Conservation (phyloP, 2,797 vertebrate species). For the Gastrophryne carolinensis region DNA sequence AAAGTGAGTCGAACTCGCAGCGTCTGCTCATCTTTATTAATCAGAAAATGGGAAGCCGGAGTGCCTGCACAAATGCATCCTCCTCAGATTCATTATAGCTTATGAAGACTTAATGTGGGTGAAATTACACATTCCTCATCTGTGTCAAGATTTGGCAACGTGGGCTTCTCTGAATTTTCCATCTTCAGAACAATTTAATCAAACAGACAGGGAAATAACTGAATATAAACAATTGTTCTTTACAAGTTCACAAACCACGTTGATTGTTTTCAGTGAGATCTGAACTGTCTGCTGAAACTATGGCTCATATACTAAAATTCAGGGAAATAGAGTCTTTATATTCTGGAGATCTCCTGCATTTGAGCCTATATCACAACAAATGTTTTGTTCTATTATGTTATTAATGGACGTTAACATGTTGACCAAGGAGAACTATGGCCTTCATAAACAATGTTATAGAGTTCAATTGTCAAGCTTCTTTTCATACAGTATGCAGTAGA, state of each 20-base stretch:
- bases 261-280: slow-evolving; percentile 14
- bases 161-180: not conserved
- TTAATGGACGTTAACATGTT: too few relatives aligned
- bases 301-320: not conserved
- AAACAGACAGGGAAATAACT: slow-evolving; percentile 25
- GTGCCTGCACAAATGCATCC: not conserved
- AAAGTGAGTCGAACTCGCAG: not conserved
- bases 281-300: not conserved
- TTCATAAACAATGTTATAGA: too few relatives aligned
- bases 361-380: too few relatives aligned
- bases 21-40: slow-evolving; percentile 32
- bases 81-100: slow-evolving; percentile 14
- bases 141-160: not conserved
- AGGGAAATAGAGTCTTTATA: too few relatives aligned
- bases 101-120: slow-evolving; percentile 19
- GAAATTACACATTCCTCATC: slow-evolving; percentile 1
- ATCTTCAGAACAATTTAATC: slow-evolving; percentile 25
- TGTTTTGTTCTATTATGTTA: too few relatives aligned
- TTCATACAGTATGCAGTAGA: too few relatives aligned
- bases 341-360: too few relatives aligned
- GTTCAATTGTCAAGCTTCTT: too few relatives aligned
- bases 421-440: too few relatives aligned
- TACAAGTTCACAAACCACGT: slow-evolving; percentile 26
- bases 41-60: slow-evolving; percentile 8
- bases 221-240: slow-evolving; percentile 28